Evolutionary conservation across 2,113 vertebrate species (phyloP), one percentile per base, ranked within the genome.

Genomic region (Electrona antarctica): DNA sequence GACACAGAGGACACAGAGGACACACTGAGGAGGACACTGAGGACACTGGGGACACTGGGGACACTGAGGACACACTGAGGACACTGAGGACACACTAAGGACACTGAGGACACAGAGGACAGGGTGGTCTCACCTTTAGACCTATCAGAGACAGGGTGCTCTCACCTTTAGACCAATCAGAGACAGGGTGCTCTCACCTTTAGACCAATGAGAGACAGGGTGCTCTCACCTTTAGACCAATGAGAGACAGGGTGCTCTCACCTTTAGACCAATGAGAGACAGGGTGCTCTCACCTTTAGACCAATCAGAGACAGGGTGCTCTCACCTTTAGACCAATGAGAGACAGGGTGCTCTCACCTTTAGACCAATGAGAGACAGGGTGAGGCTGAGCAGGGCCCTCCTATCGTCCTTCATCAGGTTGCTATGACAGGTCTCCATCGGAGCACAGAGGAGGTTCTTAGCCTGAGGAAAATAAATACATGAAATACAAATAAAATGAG

Each of bases 341-440:
- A n/a, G 21, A 21, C 21, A 21, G 21, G 21, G 21, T 2, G 21
- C 21, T 21, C 76, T 92, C 93, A 98, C 98, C 73, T 95, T 95
- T 60, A 99, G 84, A 61, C 98, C 97, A 73, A 98, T 86, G 66
- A 98, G 90, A 8, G 97, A 98, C 11, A 99, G 92, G 71, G 98
- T 81, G 54, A 99, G 93, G 60, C 89, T 93, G 58, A 94, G 92
- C 29, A 98, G 83, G 51, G 96, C 96, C 64, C 92, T 95, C 45
- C 88, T 92, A 2, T 90, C 76, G 29, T 95, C 91, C 7, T 90
- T 84, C 79, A 96, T 67, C 65, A 99, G 94, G 79, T 89, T 94
- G 75, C 98, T 99, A 75, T 90, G 94, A 73, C 98, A 99, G 47
- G 88, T 95, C 77, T 99, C 97, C 83, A 95, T 63, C 29, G 98